Evolutionary conservation across 1,140 invertebrate species (phyloP).

Genomic region (Heliconius nattereri): DNA sequence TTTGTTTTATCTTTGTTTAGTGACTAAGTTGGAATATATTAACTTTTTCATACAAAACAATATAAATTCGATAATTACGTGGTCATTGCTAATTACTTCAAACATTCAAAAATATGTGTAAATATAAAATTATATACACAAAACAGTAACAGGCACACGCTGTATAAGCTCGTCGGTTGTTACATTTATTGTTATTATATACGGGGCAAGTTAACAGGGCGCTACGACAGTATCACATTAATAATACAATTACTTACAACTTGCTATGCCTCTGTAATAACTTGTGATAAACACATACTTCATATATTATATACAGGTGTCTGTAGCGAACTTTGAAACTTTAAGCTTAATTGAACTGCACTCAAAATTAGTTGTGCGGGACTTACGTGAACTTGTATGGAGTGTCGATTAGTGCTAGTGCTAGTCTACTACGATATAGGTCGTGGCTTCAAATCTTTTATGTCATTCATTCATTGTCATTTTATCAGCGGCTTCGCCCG

Average conservation of each 20-base stretch:
- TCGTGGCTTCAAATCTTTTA: too few relatives aligned
- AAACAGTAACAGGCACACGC: slow-evolving; percentile 35
- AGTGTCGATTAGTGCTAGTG: neutral
- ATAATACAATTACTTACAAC: slow-evolving; percentile 60
- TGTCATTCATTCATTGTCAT: too few relatives aligned
- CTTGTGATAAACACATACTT: slow-evolving; percentile 28
- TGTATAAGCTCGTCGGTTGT: slow-evolving; percentile 46
- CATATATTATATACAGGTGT: neutral
- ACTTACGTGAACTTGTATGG: neutral
- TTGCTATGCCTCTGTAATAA: slow-evolving; percentile 51
- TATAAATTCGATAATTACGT: neutral
- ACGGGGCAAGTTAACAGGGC: slow-evolving; percentile 51
- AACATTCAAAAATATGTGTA: too few relatives aligned
- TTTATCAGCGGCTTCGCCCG: too few relatives aligned
- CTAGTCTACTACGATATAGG: too few relatives aligned
- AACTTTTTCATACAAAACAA: neutral
- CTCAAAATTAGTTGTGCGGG: neutral
- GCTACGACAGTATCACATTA: slow-evolving; percentile 61
- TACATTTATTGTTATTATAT: slow-evolving; percentile 68
- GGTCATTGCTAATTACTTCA: too few relatives aligned
- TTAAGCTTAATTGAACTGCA: neutral
- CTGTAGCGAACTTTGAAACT: neutral
- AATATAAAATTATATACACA: neutral
- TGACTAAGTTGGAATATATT: neutral
- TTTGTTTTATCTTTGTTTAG: slow-evolving; percentile 8